Evolutionary conservation across 2,888 invertebrate species (phyloP), one percentile per base, ranked within the genome.

Genomic region (Aquatica leii): DNA sequence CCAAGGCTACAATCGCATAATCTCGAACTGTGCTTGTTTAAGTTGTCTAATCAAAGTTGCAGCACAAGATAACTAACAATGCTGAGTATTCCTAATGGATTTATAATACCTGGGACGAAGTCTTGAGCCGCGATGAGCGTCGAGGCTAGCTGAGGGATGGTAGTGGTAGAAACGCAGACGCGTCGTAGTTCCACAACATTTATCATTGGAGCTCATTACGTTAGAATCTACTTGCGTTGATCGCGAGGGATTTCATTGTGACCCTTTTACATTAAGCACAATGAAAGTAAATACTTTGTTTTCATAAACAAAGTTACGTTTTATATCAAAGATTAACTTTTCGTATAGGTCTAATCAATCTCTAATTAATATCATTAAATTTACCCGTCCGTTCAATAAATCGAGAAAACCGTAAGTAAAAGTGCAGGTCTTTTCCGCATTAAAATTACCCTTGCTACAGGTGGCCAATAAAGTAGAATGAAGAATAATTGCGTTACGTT

Each of bases 131-230:
- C 68, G 67, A 75, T 73, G 73, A 72, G 73, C 70, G 68, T 55
- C 68, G 60, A 67, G 59, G 67, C 62, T 59, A 61, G 67, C 70
- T 77, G 77, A 77, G 74, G 72, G 76, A 78, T 78, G 73, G 73
- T 73, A 70, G 72, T 73, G 77, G 78, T 74, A 67, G 70, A 79
- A 76, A 78, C 76, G 80, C 79, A 82, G 82, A 82, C 80, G 81
- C 82, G 78, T 80, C 73, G 71, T 67, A 72, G 78, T 79, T 80
- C 80, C 79, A 74, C 76, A 76, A 78, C 79, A 82, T 83, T 83
- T 81, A 82, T 84, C 83, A 83, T 82, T 80, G 79, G 74, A 79
- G 80, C 82, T 82, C 83, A 83, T 83, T 83, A 83, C 80, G 80
- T 75, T 76, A 76, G 80, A 82, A 82, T 81, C 81, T 80, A 78